Evolutionary conservation across 2,888 invertebrate genomes (phyloP), one percentile per base, ranked within the genome.

Genomic region (Meandrusa payeni): DNA sequence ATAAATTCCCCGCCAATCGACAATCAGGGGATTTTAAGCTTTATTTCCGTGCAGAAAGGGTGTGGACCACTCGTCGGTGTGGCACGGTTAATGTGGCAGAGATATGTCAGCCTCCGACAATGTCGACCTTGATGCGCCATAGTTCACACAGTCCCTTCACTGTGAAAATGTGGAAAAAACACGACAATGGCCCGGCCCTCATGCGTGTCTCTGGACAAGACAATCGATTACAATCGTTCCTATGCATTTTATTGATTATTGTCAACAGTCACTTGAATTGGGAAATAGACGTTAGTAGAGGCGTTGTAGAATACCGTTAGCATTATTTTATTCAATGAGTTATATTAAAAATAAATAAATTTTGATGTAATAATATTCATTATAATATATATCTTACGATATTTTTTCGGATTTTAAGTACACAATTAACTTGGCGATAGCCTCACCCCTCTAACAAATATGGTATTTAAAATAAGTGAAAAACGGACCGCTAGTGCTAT

Each of bases 111-210:
- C 74, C 70, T 81, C 76, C 82, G 80, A 81, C 73, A 74, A 61
- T 26, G 69, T 57, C 77, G 78, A 85, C 86, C 86, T 86, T 83
- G 77, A 58, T 47, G 64, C 67, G 68, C 71, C 73, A 71, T 73
- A 75, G 77, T 83, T 82, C 83, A 77, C 80, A 82, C 83, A 77
- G 78, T 74, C 86, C 86, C 86, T 86, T 86, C 86, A 85, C 86
- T 76, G 73, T 69, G 77, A 61, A 81, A 83, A 80, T 79, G 74
- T 77, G 74, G 76, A 77, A 86, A 85, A 86, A 86, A 80, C 74
- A 58, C 57, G 60, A 82, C 85, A 86, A 86, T 83, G 64, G 75
- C 61, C 61, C 60, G 78, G 66, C 72, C 79, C 79, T 75, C 76
- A 66, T 63, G 70, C 73, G 65, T 68, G 68, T 62, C 58, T 69